A percentile compares a stretch with the other conserved stretches of the same genome.
phyloP scores from a whole-genome alignment of 2,888 invertebrate genomes.

The Helobdella robusta region DNA sequence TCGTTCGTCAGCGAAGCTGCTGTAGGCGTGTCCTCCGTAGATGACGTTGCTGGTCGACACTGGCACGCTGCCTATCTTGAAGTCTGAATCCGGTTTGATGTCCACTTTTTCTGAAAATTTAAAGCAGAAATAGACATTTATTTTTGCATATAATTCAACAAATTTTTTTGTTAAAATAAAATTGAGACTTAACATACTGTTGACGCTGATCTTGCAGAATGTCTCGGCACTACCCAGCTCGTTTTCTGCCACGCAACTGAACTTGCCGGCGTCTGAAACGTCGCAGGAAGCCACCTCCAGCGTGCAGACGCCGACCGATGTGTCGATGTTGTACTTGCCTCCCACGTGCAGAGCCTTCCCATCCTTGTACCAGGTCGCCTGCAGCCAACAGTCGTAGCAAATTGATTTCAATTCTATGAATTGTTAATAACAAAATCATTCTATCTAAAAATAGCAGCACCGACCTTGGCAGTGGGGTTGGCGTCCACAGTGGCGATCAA shows the following conservation, averaged over 20 bases:
- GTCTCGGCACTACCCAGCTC: constrained; percentile 89
- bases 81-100: constrained; percentile 16
- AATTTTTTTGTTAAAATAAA: neutral
- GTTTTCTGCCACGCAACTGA: constrained; percentile 85
- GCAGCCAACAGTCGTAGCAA: neutral
- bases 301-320: constrained; percentile 88
- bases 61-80: neutral
- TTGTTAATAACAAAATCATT: neutral
- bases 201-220: constrained; percentile 61
- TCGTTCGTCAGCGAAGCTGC: neutral
- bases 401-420: neutral
- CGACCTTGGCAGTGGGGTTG: constrained; percentile 81
- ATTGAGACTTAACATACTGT: constrained; percentile 29
- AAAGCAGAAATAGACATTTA: neutral
- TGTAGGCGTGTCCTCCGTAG: constrained; percentile 3
- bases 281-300: constrained; percentile 91
- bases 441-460: constrained; percentile 16
- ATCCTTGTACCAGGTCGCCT: constrained; percentile 68
- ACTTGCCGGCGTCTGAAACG: constrained; percentile 89
- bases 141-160: neutral
- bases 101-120: constrained; percentile 15
- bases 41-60: constrained; percentile 8
- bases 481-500: constrained; percentile 90
- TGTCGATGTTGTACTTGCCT: constrained; percentile 67
- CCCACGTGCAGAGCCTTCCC: constrained; percentile 80